Evolutionary conservation across 2,797 vertebrate species (phyloP), one percentile per base, ranked within the genome.

Genomic region (Muscicapa striata): DNA sequence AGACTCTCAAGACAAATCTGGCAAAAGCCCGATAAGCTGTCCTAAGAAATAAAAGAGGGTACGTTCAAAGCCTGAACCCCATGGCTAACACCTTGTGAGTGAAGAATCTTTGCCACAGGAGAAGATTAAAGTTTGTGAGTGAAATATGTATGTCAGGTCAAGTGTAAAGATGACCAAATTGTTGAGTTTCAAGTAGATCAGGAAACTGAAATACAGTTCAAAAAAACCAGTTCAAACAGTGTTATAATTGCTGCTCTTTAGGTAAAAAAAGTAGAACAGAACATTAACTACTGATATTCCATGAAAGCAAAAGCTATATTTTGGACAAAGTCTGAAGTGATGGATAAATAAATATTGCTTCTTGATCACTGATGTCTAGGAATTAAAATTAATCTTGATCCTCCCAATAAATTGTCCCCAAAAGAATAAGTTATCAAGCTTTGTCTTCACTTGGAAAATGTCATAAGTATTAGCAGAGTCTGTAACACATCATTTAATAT

Each of bases 301-400:
- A 16, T 76, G 59, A 88, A 40, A 89, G 57, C 27, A 74, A 95
- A 89, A 18, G 89, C 30, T 73, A 21, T 87, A 26, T 59, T 58
- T 59, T 72, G 9, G 34, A 32, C 26, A 62, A 66, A 70, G 7
- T 61, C 36, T 68, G 32, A 92, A 84, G 15, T 29, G 26, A 81
- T 69, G 45, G 54, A 62, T 36, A 94, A 91, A 85, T 49, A 68
- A 68, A 88, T 61, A 24, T 11, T 64, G 41, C 84, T 72, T 45
- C 58, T 29, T 89, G 34, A 90, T 89, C 32, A 38, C 9, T 88
- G 32, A 66, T 55, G 4, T 23, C 36, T 86, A 92, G 30, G 34
- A 46, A 91, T 84, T 89, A 70, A 95, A 96, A 95, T 70, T 64
- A 59, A 34, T 84, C 48, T 90, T 83, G 40, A 80, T 58, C 6